Evolutionary conservation across 2,113 vertebrate species (phyloP).

Genomic region (Cyanocitta stelleri): DNA sequence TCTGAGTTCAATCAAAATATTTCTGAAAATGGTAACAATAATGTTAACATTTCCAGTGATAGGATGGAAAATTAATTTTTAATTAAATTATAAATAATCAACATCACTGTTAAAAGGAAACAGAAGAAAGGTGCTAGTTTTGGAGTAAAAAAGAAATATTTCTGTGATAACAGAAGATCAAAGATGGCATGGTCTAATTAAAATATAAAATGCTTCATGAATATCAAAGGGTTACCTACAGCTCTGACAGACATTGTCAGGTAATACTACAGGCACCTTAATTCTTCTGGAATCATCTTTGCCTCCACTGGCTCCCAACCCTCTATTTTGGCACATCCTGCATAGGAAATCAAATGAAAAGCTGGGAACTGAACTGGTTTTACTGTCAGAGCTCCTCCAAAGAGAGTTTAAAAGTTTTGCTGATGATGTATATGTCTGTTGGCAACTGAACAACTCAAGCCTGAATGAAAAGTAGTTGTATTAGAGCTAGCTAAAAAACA

Average conservation of each 20-base stretch:
- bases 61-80: constrained; percentile 18
- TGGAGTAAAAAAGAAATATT: not conserved
- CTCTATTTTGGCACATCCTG: not conserved
- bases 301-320: not conserved
- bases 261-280: not conserved
- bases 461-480: not conserved
- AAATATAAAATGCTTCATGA: constrained; percentile 6
- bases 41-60: not conserved
- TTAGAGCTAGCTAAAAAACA: not conserved
- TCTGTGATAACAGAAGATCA: not conserved
- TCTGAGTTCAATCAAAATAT: not conserved
- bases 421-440: not conserved
- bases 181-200: constrained; percentile 1
- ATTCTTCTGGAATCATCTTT: constrained; percentile 12
- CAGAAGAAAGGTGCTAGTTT: not conserved
- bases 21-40: not conserved
- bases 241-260: not conserved
- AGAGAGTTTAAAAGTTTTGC: not conserved
- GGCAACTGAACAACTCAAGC: not conserved
- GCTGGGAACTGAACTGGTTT: not conserved
- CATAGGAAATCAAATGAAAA: not conserved
- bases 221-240: not conserved
- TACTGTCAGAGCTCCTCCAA: not conserved
- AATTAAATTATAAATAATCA: constrained; percentile 9
- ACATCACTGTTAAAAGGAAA: not conserved